A percentile compares a stretch with the other conserved stretches of the same genome.
Evolutionary conservation across 2,888 invertebrate genomes (phyloP).

Genomic region (Pardosa pseudoannulata): DNA sequence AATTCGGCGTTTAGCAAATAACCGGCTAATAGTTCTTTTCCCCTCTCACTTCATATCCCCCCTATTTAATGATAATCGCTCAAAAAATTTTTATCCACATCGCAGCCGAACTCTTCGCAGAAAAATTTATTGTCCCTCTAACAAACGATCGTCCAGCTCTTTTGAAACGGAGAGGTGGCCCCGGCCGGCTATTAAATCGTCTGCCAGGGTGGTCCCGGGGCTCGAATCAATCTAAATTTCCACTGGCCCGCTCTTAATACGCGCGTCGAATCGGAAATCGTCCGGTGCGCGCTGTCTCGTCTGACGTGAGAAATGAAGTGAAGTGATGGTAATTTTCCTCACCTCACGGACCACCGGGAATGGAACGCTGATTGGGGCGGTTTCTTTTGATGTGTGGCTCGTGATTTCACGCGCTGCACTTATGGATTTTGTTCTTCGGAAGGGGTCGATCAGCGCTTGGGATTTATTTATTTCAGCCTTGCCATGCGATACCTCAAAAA

Average conservation of each 20-base stretch:
- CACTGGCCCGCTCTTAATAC: slow-evolving; percentile 37
- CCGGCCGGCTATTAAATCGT: neutral
- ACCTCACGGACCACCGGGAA: slow-evolving; percentile 50
- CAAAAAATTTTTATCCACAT: neutral
- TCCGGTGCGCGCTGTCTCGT: slow-evolving; percentile 6
- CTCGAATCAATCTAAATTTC: slow-evolving; percentile 67
- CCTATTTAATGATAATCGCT: neutral
- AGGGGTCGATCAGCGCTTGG: slow-evolving; percentile 11
- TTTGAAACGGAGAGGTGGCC: neutral
- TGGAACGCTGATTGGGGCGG: slow-evolving; percentile 24
- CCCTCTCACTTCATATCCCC: no score
- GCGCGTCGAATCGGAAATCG: slow-evolving; percentile 63
- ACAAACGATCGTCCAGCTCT: neutral
- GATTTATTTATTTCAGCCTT: neutral
- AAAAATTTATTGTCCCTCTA: slow-evolving; percentile 3
- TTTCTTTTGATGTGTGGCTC: slow-evolving; percentile 33
- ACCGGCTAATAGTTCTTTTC: neutral
- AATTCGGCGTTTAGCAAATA: neutral
- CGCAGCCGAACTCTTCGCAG: neutral
- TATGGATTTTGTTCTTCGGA: slow-evolving; percentile 12
- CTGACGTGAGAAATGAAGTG: slow-evolving; percentile 36
- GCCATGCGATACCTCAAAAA: neutral
- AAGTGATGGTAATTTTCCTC: slow-evolving; percentile 54
- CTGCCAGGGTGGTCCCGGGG: slow-evolving; percentile 16
- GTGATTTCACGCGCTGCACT: slow-evolving; percentile 9